Conservation (phyloP, 2,113 vertebrate genomes). For the Mormoops blainvillei region DNA sequence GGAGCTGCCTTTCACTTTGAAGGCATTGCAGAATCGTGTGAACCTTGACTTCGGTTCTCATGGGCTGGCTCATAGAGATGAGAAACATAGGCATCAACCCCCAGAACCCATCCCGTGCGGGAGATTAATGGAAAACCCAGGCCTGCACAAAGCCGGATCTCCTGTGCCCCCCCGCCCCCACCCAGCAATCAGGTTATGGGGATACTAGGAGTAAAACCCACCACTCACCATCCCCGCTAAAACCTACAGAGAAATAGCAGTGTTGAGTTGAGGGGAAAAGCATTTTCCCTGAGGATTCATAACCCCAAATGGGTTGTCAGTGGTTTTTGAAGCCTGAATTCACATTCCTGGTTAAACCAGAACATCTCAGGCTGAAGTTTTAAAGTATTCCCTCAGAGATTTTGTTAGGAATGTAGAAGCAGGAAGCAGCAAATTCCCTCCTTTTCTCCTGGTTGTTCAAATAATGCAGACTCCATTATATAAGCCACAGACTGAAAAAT, state of each 20-base stretch:
- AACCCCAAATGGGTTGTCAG: neutral
- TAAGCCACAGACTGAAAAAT: neutral
- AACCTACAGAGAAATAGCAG: neutral
- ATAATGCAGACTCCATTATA: neutral
- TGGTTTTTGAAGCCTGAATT: neutral
- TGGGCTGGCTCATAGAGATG: neutral
- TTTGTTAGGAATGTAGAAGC: neutral
- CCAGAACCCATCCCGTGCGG: neutral
- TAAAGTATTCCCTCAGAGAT: neutral
- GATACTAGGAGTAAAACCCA: neutral
- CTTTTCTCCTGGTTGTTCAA: constrained; percentile 7
- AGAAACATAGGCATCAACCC: too few species aligned
- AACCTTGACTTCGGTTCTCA: neutral
- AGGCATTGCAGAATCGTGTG: too few species aligned
- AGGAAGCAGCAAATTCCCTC: neutral
- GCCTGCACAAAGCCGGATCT: neutral
- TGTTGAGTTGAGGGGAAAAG: neutral
- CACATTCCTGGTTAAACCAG: neutral
- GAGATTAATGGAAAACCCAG: neutral
- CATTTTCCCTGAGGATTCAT: neutral
- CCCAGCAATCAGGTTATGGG: neutral
- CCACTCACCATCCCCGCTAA: neutral
- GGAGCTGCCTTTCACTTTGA: neutral
- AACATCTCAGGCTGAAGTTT: neutral
- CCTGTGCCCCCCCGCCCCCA: neutral